These are phyloP conservation scores for Etheostoma cragini DNA, from an alignment of 2,113 vertebrate species.

Conservation along the genomic window DNA sequence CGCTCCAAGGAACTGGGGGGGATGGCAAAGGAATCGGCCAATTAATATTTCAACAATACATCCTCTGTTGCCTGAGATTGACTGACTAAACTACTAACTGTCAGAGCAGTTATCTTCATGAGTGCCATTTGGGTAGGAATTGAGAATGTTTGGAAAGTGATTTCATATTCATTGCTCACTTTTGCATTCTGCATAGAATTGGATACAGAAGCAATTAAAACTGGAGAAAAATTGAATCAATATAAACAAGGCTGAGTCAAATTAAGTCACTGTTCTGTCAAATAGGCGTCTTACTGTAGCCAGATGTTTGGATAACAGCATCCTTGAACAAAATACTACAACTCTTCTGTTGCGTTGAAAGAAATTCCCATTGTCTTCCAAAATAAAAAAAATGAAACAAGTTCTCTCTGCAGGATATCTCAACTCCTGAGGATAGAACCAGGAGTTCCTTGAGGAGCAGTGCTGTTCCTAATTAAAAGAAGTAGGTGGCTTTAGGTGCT, in stretches of 20 bases:
- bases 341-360: neutral
- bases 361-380: neutral
- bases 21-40: conserved; percentile 58
- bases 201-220: conserved; percentile 55
- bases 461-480: neutral
- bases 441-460: neutral
- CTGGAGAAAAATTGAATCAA: conserved; percentile 43
- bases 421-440: neutral
- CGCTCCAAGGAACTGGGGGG: conserved; percentile 51
- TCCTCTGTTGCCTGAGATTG: conserved; percentile 62
- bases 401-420: neutral
- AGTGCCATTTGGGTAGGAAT: conserved; percentile 42
- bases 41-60: conserved; percentile 78
- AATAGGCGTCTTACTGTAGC: neutral
- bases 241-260: conserved; percentile 46
- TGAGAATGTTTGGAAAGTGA: conserved; percentile 41
- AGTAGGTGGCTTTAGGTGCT: neutral
- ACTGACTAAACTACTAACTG: conserved; percentile 64
- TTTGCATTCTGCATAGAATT: conserved; percentile 49
- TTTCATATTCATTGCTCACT: conserved; percentile 36
- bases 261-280: conserved; percentile 14
- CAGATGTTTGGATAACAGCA: conserved; percentile 14
- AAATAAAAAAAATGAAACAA: neutral
- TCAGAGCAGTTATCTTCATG: conserved; percentile 56
- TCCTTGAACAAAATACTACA: neutral